Conservation (phyloP, 2,797 vertebrate species). For the Emydoidea blandingii region DNA sequence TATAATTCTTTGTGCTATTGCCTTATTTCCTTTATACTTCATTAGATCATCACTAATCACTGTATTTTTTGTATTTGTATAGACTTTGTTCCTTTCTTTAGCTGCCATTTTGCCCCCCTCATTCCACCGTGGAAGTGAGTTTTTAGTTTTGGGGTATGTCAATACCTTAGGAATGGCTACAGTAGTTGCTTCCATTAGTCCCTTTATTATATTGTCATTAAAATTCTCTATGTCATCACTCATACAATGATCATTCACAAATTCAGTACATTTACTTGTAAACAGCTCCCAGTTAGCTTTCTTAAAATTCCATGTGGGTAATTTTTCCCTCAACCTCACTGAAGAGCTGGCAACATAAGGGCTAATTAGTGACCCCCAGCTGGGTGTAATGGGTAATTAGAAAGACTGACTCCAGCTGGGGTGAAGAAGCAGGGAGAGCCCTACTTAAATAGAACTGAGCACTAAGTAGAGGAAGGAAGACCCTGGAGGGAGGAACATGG, state of each 20-base stretch:
- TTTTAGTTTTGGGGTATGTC: background rate
- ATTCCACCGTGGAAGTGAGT: background rate
- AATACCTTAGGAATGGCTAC: background rate
- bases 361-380: background rate
- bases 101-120: background rate
- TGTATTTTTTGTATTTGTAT: background rate
- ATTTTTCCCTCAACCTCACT: background rate
- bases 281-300: background rate
- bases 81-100: background rate
- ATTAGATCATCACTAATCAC: background rate
- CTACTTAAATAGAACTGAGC: background rate
- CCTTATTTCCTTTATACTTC: background rate
- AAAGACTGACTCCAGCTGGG: background rate
- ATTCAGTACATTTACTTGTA: background rate
- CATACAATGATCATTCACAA: background rate
- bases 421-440: background rate
- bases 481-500: no score
- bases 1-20: background rate
- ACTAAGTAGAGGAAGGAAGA: no score
- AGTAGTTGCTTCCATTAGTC: background rate
- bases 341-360: background rate
- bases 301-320: background rate
- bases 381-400: background rate
- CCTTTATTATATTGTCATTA: background rate
- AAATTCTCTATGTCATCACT: background rate